Evolutionary conservation across 2,797 vertebrate genomes (phyloP).

Genomic region (Sandelia bainsii): DNA sequence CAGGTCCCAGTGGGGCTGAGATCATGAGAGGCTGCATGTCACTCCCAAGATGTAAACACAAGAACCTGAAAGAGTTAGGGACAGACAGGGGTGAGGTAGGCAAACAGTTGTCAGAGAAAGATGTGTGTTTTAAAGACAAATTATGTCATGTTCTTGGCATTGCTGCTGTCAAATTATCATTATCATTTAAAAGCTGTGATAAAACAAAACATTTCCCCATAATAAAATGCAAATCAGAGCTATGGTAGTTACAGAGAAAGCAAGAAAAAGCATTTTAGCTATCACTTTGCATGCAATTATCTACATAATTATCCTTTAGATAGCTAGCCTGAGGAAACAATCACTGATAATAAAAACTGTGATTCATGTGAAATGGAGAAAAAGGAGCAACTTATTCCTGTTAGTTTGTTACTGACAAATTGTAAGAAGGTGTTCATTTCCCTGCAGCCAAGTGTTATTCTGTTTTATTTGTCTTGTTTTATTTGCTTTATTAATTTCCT

Average conservation of each 20-base stretch:
- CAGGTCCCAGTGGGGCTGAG: conserved; percentile 90
- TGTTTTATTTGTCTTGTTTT: background rate
- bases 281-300: conserved; percentile 11
- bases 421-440: conserved; percentile 2
- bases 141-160: background rate
- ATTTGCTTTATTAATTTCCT: background rate
- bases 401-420: background rate
- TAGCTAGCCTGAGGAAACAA: conserved; percentile 7
- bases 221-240: background rate
- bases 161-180: background rate
- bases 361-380: background rate
- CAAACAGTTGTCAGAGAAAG: conserved; percentile 39
- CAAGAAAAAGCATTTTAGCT: conserved; percentile 1
- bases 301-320: conserved; percentile 1
- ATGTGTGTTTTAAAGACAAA: conserved; percentile 21
- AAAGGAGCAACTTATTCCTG: background rate
- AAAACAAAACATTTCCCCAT: background rate
- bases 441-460: background rate
- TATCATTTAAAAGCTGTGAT: conserved; percentile 2
- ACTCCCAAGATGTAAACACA: conserved; percentile 85
- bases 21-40: conserved; percentile 90
- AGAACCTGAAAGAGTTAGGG: conserved; percentile 33
- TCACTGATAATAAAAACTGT: background rate
- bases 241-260: conserved; percentile 21
- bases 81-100: conserved; percentile 20